A percentile compares a stretch with the other conserved stretches of the same genome.
Conservation (phyloP, 2,888 invertebrate species). For the Trachelus troglodyta region DNA sequence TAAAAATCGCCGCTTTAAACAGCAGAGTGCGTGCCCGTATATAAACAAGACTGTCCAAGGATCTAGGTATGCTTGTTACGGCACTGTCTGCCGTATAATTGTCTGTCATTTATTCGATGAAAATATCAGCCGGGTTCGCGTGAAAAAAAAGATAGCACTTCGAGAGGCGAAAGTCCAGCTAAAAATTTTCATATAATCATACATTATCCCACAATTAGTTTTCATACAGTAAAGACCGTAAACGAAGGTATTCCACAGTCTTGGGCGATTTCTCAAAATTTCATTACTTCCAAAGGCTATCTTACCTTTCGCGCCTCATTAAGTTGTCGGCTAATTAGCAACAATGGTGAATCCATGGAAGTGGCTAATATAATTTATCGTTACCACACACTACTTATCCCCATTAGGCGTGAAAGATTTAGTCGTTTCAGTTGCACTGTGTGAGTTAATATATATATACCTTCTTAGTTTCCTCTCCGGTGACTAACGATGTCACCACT, state of each 20-base stretch:
- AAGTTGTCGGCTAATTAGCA: not conserved
- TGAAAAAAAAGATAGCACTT: not conserved
- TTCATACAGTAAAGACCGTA: not conserved
- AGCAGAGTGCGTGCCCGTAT: not conserved
- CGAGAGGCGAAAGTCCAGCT: not conserved
- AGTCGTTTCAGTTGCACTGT: constrained; percentile 20
- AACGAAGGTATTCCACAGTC: not conserved
- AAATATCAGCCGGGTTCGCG: not conserved
- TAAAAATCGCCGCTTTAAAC: not conserved
- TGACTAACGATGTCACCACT: constrained; percentile 32
- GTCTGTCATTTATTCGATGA: not conserved
- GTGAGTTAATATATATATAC: constrained; percentile 13
- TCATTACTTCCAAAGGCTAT: not conserved
- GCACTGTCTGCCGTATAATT: not conserved
- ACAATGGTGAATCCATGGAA: not conserved
- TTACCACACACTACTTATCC: constrained; percentile 30
- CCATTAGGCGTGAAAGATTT: constrained; percentile 38
- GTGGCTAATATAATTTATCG: constrained; percentile 40
- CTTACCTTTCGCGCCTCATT: not conserved
- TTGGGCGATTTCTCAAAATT: not conserved
- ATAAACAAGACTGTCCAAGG: not conserved
- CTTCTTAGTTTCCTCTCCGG: constrained; percentile 26
- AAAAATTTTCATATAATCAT: not conserved
- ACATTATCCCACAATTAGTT: not conserved
- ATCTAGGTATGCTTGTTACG: not conserved